Evolutionary conservation across 2,888 invertebrate genomes (phyloP), one percentile per base, ranked within the genome.

Genomic region (Tillus elongatus): DNA sequence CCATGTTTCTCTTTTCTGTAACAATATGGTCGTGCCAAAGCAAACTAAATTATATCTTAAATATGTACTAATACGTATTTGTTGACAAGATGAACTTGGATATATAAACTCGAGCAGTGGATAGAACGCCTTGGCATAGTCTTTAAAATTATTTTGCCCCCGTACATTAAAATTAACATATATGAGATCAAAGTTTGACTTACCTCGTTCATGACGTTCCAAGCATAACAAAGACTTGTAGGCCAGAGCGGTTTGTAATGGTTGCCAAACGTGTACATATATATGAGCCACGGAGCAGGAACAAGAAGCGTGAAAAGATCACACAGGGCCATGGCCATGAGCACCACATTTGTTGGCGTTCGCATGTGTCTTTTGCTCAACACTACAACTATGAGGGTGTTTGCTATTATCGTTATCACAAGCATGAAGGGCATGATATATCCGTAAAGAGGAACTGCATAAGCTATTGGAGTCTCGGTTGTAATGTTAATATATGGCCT

Each of bases 241-340:
- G 82, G 88, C 57, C 75, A 80, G 53, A 84, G 66, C 4, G 82
- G 85, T 56, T 87, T 85, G 64, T 82, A 79, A 60, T 89, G 87
- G 64, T 89, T 83, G 14, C 87, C 87, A 49, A 90, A 79, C 1
- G 90, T 87, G 69, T 88, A 91, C 81, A 90, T 87, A 61, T 91
- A 89, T 64, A 92, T 79, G 32, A 91, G 78, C 78, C 89, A 90
- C 0, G 91, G 91, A 0, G 90, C 82, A 0, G 91, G 90, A 57
- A 90, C 83, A 35, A 90, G 72, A 56, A 91, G 81, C 0, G 93
- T 95, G 62, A 92, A 79, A 80, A 92, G 85, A 67, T 95, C 95
- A 50, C 90, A 89, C 3, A 95, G 72, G 0, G 95, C 93, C 91
- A 95, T 95, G n/a, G 86, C 87, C 76, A 90, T 82, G 2, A 93